Evolutionary conservation across 2,888 invertebrate species (phyloP).

Genomic region (Chrysina gloriosa): DNA sequence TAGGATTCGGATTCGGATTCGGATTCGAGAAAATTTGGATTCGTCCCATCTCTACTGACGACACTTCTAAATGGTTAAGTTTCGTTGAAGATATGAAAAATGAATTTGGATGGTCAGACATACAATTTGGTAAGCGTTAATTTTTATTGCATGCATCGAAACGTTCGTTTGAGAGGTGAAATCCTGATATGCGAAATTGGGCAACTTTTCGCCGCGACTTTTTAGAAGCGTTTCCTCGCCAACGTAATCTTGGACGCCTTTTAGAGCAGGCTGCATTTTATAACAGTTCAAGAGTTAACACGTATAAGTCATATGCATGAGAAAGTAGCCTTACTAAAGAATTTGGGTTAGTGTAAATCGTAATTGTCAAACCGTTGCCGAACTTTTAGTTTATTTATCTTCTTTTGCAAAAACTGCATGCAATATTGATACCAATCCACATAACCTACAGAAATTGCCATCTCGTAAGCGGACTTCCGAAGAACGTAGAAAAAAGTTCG

Average conservation of each 20-base stretch:
- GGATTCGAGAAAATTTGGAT: too few species aligned
- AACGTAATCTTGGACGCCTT: neutral
- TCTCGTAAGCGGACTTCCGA: neutral
- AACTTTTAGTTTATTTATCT: slow-evolving; percentile 45
- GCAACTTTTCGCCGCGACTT: slow-evolving; percentile 48
- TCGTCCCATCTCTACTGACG: too few species aligned
- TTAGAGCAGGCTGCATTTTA: too few species aligned
- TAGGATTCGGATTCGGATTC: too few species aligned
- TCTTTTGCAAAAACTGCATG: slow-evolving; percentile 37
- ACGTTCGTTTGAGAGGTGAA: too few species aligned
- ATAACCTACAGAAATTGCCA: neutral
- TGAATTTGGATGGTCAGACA: too few species aligned
- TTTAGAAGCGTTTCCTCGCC: slow-evolving; percentile 49
- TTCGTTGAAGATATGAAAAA: too few species aligned
- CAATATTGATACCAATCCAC: too few species aligned
- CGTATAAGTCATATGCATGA: slow-evolving; percentile 48
- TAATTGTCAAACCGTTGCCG: slow-evolving; percentile 41
- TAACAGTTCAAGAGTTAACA: slow-evolving; percentile 46
- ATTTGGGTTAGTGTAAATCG: slow-evolving; percentile 42
- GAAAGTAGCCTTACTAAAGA: slow-evolving; percentile 46
- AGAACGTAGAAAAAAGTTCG: too few species aligned
- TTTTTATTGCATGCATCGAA: too few species aligned
- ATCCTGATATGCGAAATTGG: slow-evolving; percentile 47
- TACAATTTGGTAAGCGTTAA: too few species aligned
- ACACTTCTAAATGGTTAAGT: too few species aligned